Evolutionary conservation across 2,888 invertebrate species (phyloP).

Genomic region (Drosophila buzzatii): DNA sequence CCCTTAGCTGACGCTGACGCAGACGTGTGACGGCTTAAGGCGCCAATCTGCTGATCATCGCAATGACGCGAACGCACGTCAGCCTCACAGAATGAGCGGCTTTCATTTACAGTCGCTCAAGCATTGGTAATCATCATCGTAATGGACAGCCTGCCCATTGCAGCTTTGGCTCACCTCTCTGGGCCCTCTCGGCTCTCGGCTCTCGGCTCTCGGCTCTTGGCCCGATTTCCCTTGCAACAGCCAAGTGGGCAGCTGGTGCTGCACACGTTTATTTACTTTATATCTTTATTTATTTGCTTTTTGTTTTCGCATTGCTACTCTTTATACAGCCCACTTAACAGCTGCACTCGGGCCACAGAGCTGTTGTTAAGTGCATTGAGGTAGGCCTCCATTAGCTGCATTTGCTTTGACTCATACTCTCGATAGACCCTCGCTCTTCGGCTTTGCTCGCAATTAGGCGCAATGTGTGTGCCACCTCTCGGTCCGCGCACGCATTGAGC

Average conservation of each 20-base stretch:
- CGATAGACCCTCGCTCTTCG: conserved; percentile 23
- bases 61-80: conserved; percentile 55
- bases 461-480: conserved; percentile 23
- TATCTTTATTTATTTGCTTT: conserved; percentile 26
- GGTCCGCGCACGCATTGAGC: conserved; percentile 36
- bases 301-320: conserved; percentile 22
- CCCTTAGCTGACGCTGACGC: conserved; percentile 26
- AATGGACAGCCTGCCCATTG: conserved; percentile 29
- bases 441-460: conserved; percentile 7
- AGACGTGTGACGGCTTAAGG: conserved; percentile 63
- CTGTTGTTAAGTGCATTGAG: conserved; percentile 48
- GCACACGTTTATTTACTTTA: conserved; percentile 27
- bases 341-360: conserved; percentile 1
- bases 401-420: conserved; percentile 25
- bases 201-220: conserved; percentile 8
- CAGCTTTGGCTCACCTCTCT: not conserved
- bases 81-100: conserved; percentile 39
- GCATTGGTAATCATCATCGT: conserved; percentile 45
- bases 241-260: conserved; percentile 34
- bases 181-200: conserved; percentile 3
- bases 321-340: conserved; percentile 14
- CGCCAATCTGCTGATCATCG: conserved; percentile 66
- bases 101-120: conserved; percentile 46
- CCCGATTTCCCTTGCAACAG: conserved; percentile 32
- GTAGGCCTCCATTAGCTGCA: conserved; percentile 45